phyloP scores from a whole-genome alignment of 1,140 invertebrate species.

The Sweltsa coloradensis region DNA sequence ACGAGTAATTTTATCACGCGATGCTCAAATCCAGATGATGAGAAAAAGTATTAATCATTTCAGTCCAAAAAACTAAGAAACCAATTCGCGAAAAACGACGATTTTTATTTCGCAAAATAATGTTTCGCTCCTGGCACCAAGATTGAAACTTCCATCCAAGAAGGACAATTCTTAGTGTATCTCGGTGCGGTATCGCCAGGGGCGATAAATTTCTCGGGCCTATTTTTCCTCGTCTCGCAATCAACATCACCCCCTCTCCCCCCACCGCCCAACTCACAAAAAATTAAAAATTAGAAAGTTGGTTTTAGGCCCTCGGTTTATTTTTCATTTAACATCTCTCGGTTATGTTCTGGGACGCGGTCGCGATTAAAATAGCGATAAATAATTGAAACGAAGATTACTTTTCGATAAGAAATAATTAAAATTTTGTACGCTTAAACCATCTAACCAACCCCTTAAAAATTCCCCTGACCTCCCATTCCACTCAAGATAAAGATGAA shows the following conservation, averaged over 20 bases:
- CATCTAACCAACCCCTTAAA: slow-evolving; percentile 33
- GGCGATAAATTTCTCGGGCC: slow-evolving; percentile 3
- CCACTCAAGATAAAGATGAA: slow-evolving; percentile 34
- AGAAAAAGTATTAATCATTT: too few species aligned
- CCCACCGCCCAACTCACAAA: background rate
- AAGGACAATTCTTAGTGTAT: too few species aligned
- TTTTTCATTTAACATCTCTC: too few species aligned
- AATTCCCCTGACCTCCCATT: slow-evolving; percentile 16
- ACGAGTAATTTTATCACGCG: too few species aligned
- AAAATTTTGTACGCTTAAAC: slow-evolving; percentile 39
- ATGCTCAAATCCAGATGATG: too few species aligned
- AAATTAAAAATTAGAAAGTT: background rate
- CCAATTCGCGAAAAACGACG: too few species aligned
- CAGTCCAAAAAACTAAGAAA: too few species aligned
- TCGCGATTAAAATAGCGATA: slow-evolving; percentile 10
- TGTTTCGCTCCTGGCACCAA: too few species aligned
- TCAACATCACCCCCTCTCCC: background rate
- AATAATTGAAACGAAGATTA: slow-evolving; percentile 25
- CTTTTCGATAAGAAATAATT: slow-evolving; percentile 40
- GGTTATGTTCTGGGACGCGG: too few species aligned
- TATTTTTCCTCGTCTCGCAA: background rate
- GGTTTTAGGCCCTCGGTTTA: background rate
- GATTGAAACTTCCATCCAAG: too few species aligned
- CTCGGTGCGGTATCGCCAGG: slow-evolving; percentile 2
- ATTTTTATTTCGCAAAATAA: too few species aligned